Evolutionary conservation across 2,113 vertebrate species (phyloP).

Genomic region (Noctilio leporinus): DNA sequence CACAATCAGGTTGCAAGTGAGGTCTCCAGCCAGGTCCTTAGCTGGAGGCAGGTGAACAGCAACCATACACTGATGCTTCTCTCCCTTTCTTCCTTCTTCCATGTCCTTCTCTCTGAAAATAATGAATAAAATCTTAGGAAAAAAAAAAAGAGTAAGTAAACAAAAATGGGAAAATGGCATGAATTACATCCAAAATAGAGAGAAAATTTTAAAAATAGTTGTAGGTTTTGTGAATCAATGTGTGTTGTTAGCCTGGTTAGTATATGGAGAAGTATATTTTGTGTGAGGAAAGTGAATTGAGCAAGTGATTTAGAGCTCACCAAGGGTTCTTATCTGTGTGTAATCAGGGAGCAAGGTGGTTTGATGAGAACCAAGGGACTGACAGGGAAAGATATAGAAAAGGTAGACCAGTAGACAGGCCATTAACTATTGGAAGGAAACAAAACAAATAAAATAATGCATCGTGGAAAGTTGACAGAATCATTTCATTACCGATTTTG

Average conservation of each 20-base stretch:
- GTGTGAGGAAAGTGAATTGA: not conserved
- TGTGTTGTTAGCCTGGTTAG: not conserved
- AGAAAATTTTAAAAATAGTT: not conserved
- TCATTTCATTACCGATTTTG: not conserved
- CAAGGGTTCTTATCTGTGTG: not conserved
- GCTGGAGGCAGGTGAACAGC: too few species aligned
- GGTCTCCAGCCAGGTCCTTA: too few species aligned
- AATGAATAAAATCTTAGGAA: too few species aligned
- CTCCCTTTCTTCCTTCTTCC: too few species aligned
- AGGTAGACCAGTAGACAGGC: not conserved
- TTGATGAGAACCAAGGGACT: not conserved
- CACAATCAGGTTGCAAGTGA: too few species aligned
- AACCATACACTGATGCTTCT: too few species aligned
- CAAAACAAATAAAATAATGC: not conserved
- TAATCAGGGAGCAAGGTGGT: not conserved
- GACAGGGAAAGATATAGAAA: not conserved
- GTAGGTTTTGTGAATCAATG: not conserved
- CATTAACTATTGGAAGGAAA: not conserved
- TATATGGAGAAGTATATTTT: not conserved
- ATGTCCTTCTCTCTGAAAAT: too few species aligned
- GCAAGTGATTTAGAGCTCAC: not conserved
- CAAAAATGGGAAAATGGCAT: not conserved
- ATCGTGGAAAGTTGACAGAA: not conserved
- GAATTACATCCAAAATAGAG: not conserved
- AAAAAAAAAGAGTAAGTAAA: not conserved